These are phyloP conservation scores for Folsomia manolachei DNA, from an alignment of 2,888 invertebrate genomes.

Conservation along the genomic window DNA sequence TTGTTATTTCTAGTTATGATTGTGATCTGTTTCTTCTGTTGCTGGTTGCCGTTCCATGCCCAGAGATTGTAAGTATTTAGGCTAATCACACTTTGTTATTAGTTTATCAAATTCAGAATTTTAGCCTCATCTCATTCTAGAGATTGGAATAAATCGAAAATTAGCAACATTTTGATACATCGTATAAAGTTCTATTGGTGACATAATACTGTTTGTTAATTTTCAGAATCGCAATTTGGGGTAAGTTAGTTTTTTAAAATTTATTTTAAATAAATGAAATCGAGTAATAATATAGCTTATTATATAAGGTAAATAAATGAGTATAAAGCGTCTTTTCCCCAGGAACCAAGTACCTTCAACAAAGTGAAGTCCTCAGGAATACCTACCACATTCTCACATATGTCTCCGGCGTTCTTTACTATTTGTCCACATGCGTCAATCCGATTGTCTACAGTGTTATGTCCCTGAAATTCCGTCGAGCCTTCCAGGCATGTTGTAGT, in stretches of 20 bases:
- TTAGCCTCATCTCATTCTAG: background rate
- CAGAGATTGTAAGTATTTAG: slow-evolving; percentile 58
- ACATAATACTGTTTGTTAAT: too few species aligned
- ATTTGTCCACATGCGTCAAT: slow-evolving; percentile 87
- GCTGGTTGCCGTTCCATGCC: slow-evolving; percentile 76
- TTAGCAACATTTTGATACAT: too few species aligned
- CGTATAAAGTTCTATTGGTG: too few species aligned
- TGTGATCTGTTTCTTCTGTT: slow-evolving; percentile 41
- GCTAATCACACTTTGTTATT: background rate
- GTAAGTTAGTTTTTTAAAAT: too few species aligned
- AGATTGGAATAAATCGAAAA: too few species aligned
- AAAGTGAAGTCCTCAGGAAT: slow-evolving; percentile 62
- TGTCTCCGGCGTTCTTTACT: slow-evolving; percentile 84
- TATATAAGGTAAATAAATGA: background rate
- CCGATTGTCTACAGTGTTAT: slow-evolving; percentile 81
- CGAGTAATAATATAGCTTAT: background rate
- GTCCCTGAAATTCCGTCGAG: slow-evolving; percentile 89
- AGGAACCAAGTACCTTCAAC: slow-evolving; percentile 43
- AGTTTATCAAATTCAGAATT: background rate
- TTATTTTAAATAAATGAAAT: background rate
- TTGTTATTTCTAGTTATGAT: too few species aligned
- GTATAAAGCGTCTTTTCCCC: background rate
- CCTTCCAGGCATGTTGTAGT: slow-evolving; percentile 73
- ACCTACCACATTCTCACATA: slow-evolving; percentile 73
- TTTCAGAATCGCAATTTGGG: too few species aligned